phyloP scores from a whole-genome alignment of 2,113 vertebrate genomes.

The Chamaetylas fuelleborni region DNA sequence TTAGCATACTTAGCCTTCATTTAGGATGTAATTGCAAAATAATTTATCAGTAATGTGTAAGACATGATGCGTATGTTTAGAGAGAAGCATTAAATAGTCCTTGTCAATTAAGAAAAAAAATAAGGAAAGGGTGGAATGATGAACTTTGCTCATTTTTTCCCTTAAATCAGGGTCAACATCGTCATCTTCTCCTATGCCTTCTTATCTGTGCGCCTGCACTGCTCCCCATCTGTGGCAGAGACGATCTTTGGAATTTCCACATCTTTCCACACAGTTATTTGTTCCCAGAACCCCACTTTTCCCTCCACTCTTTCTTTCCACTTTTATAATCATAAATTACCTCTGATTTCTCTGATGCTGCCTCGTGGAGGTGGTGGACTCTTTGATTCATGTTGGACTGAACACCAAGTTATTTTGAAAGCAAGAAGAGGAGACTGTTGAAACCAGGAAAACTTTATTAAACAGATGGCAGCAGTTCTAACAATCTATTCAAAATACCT shows the following conservation, averaged over 20 bases:
- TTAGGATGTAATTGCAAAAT: not conserved
- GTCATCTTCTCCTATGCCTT: not conserved
- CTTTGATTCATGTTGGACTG: not conserved
- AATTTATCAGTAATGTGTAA: not conserved
- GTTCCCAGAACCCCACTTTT: not conserved
- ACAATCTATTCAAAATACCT: not conserved
- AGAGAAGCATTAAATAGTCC: not conserved
- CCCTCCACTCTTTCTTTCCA: not conserved
- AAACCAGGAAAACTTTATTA: not conserved
- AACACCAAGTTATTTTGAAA: not conserved
- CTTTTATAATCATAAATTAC: not conserved
- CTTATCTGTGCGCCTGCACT: not conserved
- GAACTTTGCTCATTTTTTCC: not conserved
- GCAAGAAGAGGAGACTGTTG: not conserved
- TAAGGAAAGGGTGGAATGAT: not conserved
- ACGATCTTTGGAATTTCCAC: not conserved
- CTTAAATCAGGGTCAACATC: not conserved
- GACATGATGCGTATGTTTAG: not conserved
- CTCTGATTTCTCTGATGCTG: fast-evolving
- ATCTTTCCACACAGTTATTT: not conserved
- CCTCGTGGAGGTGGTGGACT: not conserved
- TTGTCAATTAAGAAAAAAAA: not conserved
- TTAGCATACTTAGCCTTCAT: not conserved
- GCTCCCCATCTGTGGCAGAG: not conserved
- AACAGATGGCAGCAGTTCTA: not conserved